Conservation (phyloP, 2,888 invertebrate species). For the Eurytoma adleriae region DNA sequence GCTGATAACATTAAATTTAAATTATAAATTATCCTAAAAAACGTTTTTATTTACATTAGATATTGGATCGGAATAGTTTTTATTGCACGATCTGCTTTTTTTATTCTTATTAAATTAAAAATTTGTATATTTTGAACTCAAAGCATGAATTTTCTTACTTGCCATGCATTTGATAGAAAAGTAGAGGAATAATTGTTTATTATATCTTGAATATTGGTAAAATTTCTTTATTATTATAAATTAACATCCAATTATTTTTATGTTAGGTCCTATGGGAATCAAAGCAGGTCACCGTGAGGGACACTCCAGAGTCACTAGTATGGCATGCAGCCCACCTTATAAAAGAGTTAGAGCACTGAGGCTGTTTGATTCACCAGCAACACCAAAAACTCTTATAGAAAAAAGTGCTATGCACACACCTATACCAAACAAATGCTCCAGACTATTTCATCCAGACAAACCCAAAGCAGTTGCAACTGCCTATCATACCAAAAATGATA, state of each 20-base stretch:
- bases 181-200: background rate
- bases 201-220: background rate
- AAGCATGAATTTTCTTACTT: constrained; percentile 33
- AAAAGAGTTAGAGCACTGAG: constrained; percentile 80
- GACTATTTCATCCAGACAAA: constrained; percentile 72
- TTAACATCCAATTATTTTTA: background rate
- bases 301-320: constrained; percentile 64
- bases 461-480: constrained; percentile 74
- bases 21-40: background rate
- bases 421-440: constrained; percentile 74
- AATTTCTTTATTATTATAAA: too few species aligned
- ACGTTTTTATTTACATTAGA: background rate
- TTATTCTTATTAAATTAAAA: background rate
- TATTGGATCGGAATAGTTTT: constrained; percentile 21
- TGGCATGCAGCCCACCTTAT: constrained; percentile 80
- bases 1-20: background rate
- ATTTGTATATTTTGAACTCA: background rate
- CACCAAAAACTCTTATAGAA: constrained; percentile 89
- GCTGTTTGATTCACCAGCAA: constrained; percentile 90
- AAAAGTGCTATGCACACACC: constrained; percentile 82
- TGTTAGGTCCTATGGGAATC: constrained; percentile 46
- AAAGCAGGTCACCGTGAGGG: constrained; percentile 49
- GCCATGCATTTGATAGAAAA: constrained; percentile 22
- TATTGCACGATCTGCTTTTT: constrained; percentile 23
- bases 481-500: constrained; percentile 75